Percentiles rank a stretch among this genome's conserved stretches.
These are phyloP conservation scores for Copsychus sechellarum DNA, from an alignment of 2,113 vertebrate genomes.

Conservation along the genomic window DNA sequence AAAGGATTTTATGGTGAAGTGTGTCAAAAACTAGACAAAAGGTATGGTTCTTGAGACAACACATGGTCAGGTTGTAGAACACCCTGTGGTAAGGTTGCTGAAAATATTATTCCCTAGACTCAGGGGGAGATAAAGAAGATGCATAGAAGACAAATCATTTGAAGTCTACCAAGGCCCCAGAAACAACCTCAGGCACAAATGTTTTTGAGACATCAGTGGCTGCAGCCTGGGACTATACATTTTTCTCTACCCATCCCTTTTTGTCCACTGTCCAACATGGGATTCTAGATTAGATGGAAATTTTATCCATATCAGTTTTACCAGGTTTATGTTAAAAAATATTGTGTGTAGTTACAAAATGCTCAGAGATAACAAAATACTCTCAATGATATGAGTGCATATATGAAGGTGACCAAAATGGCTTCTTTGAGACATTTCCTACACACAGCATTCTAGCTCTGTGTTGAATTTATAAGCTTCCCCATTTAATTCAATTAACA, in stretches of 20 bases:
- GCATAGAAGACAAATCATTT: neutral
- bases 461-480: neutral
- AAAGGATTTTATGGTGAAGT: neutral
- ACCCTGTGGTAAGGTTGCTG: neutral
- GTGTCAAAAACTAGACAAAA: neutral
- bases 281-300: neutral
- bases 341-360: neutral
- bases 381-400: neutral
- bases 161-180: neutral
- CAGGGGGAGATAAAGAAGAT: neutral
- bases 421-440: neutral
- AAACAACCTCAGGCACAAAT: neutral
- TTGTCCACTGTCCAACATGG: neutral
- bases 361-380: neutral
- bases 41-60: neutral
- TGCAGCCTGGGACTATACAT: neutral
- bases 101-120: neutral
- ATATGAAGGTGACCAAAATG: neutral
- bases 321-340: neutral
- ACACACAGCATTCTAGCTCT: neutral
- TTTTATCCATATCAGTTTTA: neutral
- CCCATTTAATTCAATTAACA: neutral
- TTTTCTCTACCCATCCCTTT: neutral
- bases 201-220: neutral
- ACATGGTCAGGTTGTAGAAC: neutral